phyloP scores from a whole-genome alignment of 1,140 invertebrate genomes.

The Ptiloglossa arizonensis region DNA sequence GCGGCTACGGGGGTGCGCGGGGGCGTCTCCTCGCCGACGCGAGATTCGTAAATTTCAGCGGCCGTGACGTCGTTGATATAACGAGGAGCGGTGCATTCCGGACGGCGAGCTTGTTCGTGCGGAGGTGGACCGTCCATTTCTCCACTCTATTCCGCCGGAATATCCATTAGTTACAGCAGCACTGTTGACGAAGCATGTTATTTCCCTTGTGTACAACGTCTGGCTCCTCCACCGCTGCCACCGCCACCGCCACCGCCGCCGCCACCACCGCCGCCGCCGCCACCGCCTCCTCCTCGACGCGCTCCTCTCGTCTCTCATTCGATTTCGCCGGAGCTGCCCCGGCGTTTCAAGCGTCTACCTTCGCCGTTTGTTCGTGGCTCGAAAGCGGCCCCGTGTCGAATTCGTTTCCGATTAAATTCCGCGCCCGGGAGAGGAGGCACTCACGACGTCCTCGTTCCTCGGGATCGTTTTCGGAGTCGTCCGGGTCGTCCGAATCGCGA shows the following conservation, averaged over 20 bases:
- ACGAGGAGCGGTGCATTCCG: slow-evolving; percentile 54
- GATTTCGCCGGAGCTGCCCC: slow-evolving; percentile 32
- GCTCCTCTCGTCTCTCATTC: slow-evolving; percentile 57
- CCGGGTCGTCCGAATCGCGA: too few species aligned
- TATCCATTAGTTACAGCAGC: slow-evolving; percentile 82
- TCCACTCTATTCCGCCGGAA: slow-evolving; percentile 76
- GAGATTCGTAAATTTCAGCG: slow-evolving; percentile 58
- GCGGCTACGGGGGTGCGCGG: neutral
- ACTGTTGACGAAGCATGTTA: slow-evolving; percentile 82
- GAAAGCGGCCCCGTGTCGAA: slow-evolving; percentile 46
- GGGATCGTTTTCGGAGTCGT: too few species aligned
- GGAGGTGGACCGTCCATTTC: slow-evolving; percentile 73
- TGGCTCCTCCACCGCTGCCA: slow-evolving; percentile 62
- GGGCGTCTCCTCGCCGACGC: neutral
- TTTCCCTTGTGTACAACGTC: slow-evolving; percentile 80
- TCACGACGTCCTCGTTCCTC: neutral
- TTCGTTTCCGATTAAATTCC: slow-evolving; percentile 53
- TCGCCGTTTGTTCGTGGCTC: slow-evolving; percentile 53
- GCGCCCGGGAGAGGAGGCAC: slow-evolving; percentile 29
- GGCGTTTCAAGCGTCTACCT: slow-evolving; percentile 25
- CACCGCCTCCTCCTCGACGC: slow-evolving; percentile 45
- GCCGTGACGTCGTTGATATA: slow-evolving; percentile 61
- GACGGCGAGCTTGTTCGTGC: slow-evolving; percentile 58
- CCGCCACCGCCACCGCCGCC: too few species aligned
- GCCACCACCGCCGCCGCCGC: too few species aligned